A percentile compares a stretch with the other conserved stretches of the same genome.
Evolutionary conservation across 1,140 invertebrate genomes (phyloP).

Genomic region (Atta cephalotes): DNA sequence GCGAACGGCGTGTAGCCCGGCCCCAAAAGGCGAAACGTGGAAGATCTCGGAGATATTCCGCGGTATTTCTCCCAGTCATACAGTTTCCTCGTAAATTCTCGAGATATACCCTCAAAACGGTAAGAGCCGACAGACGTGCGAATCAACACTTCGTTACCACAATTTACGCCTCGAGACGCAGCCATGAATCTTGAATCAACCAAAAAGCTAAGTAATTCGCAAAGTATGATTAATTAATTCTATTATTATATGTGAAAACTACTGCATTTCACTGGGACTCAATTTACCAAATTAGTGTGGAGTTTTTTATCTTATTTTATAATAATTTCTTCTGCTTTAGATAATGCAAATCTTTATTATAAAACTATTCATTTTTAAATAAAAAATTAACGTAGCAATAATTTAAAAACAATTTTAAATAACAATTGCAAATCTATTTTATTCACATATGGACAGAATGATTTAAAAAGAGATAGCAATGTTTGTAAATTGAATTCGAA

Average conservation of each 20-base stretch:
- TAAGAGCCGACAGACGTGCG: conserved; percentile 93
- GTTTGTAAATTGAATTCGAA: neutral
- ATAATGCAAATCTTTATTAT: neutral
- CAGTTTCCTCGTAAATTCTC: conserved; percentile 95
- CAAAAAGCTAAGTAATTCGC: neutral
- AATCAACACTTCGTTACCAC: conserved; percentile 91
- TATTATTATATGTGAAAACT: neutral
- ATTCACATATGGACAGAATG: neutral
- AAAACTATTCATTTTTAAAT: neutral
- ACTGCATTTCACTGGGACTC: too few species aligned
- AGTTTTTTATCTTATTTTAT: neutral
- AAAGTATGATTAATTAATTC: neutral
- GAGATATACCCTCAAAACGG: conserved; percentile 94
- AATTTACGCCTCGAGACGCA: conserved; percentile 83
- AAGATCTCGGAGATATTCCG: conserved; percentile 92
- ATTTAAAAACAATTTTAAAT: neutral
- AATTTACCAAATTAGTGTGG: too few species aligned
- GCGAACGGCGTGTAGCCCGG: conserved; percentile 76
- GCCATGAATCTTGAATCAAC: conserved; percentile 17
- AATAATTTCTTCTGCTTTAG: neutral
- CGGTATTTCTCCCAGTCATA: conserved; percentile 96
- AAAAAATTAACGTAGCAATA: neutral
- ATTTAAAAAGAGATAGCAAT: neutral
- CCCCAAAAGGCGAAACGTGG: conserved; percentile 92
- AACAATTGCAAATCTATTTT: neutral